Evolutionary conservation across 2,113 vertebrate species (phyloP).

Genomic region (Piprites chloris): DNA sequence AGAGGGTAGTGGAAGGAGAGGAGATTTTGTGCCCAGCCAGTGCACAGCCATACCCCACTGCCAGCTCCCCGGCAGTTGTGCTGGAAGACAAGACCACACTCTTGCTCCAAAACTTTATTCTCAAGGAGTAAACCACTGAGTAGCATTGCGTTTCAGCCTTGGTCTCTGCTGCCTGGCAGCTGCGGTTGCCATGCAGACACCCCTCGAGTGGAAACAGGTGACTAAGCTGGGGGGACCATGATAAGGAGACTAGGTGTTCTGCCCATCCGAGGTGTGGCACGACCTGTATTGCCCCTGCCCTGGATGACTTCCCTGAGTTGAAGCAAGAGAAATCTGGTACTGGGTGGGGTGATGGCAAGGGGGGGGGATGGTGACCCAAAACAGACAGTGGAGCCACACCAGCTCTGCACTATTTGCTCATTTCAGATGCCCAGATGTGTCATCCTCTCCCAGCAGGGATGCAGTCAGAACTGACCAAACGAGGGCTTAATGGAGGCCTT

Average conservation of each 20-base stretch:
- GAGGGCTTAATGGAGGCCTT: not conserved
- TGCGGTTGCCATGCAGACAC: not conserved
- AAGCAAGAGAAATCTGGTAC: accelerated
- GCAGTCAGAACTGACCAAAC: not conserved
- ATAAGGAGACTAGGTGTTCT: not conserved
- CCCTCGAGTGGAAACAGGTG: not conserved
- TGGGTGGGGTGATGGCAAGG: accelerated
- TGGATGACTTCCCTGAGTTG: not conserved
- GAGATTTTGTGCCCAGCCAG: not conserved
- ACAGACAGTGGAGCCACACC: not conserved
- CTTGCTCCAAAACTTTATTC: not conserved
- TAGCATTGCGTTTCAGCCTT: not conserved
- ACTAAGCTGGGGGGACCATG: accelerated
- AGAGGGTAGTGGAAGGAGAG: not conserved
- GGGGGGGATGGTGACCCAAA: not conserved
- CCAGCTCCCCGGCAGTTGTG: accelerated
- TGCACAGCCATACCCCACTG: not conserved
- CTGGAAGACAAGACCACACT: not conserved
- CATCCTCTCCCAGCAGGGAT: not conserved
- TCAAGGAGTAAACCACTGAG: not conserved
- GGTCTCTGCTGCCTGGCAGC: not conserved
- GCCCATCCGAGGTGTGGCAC: accelerated
- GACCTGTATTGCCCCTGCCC: not conserved
- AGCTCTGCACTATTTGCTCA: not conserved
- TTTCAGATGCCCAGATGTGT: not conserved